Conservation (phyloP, 2,113 vertebrate genomes). For the Dromiciops gliroides region DNA sequence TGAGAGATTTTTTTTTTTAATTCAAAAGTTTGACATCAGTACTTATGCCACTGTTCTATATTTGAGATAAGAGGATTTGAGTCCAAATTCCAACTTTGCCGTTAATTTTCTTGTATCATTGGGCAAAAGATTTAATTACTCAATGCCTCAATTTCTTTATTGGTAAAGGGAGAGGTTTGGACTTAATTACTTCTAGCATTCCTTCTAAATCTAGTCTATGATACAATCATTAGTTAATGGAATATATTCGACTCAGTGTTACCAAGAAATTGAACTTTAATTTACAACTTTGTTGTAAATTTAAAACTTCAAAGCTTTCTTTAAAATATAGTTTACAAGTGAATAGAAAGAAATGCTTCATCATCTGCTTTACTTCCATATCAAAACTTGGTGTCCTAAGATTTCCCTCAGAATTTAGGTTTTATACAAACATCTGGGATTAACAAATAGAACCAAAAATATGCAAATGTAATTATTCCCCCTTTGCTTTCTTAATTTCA, state of each 20-base stretch:
- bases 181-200: too few relatives aligned
- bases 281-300: not conserved
- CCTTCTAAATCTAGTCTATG: not conserved
- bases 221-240: not conserved
- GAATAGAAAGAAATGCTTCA: not conserved
- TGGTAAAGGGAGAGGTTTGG: too few relatives aligned
- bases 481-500: not conserved
- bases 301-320: not conserved
- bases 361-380: not conserved
- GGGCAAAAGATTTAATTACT: too few relatives aligned
- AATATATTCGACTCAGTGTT: constrained; percentile 10
- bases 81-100: too few relatives aligned
- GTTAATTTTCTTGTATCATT: too few relatives aligned
- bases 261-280: not conserved
- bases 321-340: not conserved
- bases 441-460: constrained; percentile 13
- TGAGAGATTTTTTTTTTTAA: not conserved
- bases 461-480: not conserved
- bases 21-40: not conserved
- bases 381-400: not conserved
- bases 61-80: not conserved
- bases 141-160: too few relatives aligned
- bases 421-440: constrained; percentile 33
- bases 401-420: not conserved
- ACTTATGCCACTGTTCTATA: not conserved